Percentiles rank a stretch among this genome's conserved stretches.
Evolutionary conservation across 2,113 vertebrate species (phyloP).

Genomic region (Gavia stellata): DNA sequence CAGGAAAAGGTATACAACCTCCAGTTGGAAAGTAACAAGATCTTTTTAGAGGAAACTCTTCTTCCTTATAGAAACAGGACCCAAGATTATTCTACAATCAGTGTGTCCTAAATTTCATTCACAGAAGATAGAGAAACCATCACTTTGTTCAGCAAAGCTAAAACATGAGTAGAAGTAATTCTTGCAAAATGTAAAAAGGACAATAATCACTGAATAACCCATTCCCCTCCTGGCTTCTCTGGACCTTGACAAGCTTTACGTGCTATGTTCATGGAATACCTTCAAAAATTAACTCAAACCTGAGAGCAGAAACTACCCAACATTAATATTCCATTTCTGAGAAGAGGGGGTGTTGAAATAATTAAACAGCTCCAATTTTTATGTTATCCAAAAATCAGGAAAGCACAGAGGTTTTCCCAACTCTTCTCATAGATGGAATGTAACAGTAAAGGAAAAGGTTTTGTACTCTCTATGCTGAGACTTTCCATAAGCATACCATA

Average conservation of each 20-base stretch:
- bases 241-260: background rate
- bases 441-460: background rate
- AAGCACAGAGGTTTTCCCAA: background rate
- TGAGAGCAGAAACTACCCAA: background rate
- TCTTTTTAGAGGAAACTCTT: slow-evolving; percentile 36
- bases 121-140: background rate
- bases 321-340: background rate
- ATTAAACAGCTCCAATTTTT: background rate
- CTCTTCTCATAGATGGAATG: background rate
- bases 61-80: slow-evolving; percentile 13
- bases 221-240: background rate
- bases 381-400: background rate
- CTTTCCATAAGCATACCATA: background rate
- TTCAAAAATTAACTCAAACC: background rate
- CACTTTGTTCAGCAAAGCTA: background rate
- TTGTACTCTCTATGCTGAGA: background rate
- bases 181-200: background rate
- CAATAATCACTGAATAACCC: background rate
- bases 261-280: background rate
- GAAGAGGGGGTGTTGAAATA: accelerated
- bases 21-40: background rate
- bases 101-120: background rate
- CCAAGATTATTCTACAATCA: background rate
- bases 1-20: background rate
- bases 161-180: background rate